Percentiles rank a stretch among this genome's conserved stretches.
Evolutionary conservation across 2,797 vertebrate species (phyloP).

Genomic region (Acrocephalus scirpaceus): DNA sequence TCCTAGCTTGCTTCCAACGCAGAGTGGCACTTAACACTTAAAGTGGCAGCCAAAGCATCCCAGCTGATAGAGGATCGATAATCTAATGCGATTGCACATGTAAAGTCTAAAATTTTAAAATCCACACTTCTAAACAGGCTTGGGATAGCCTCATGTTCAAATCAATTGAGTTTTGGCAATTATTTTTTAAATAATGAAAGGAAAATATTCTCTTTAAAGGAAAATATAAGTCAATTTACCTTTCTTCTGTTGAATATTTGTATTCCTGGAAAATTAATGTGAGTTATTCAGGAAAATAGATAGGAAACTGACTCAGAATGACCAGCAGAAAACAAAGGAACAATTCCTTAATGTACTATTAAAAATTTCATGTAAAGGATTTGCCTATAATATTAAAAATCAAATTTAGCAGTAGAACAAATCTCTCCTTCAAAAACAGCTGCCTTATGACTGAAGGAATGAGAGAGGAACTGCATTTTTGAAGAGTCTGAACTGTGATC

Average conservation of each 20-base stretch:
- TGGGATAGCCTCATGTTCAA: neutral
- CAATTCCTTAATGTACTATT: neutral
- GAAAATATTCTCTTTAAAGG: neutral
- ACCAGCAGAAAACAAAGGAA: neutral
- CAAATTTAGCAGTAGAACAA: neutral
- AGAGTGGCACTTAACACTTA: neutral
- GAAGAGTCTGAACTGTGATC: neutral
- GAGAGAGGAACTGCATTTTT: neutral
- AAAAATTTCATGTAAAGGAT: accelerated
- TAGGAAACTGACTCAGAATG: neutral
- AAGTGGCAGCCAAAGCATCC: neutral
- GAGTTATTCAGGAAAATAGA: neutral
- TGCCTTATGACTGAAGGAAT: neutral
- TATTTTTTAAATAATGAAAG: neutral
- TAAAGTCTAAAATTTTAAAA: neutral
- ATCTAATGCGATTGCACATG: neutral
- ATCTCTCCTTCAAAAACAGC: neutral
- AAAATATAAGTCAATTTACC: neutral
- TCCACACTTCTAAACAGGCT: neutral
- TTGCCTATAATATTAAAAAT: neutral
- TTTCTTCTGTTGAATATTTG: neutral
- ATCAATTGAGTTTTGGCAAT: neutral
- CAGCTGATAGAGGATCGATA: neutral
- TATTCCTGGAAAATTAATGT: neutral
- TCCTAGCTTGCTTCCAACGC: neutral